Base-by-base conservation (phyloP, 2,888 invertebrate species). In the Aporophyla lueneburgensis region DNA sequence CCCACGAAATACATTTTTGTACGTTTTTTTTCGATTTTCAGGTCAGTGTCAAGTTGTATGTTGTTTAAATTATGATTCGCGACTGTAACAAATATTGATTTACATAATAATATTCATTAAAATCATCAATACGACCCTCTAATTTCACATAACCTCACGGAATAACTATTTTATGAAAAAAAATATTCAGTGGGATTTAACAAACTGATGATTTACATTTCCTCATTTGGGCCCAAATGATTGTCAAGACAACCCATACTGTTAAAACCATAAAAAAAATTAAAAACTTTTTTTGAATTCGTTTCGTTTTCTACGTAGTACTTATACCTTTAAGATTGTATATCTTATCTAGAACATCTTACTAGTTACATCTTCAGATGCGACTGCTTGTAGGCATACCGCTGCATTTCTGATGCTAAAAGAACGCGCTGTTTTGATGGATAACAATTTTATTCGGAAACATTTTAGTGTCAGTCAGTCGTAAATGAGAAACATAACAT, bases 381-480 rank as follows among this genome's bases (percentile, higher is more conserved):
- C 62, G 71, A 63, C 78, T 78, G 74, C 81, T 78, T 71, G 88
- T 88, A 88, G 89, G 90, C 89, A 89, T 88, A 88, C 89, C 89
- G 84, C 86, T 92, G 92, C 91, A 93, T 91, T 90, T 91, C 88
- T 89, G 88, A 92, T 90, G 92, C 90, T 90, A 88, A 90, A 91
- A 88, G 87, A 89, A 83, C 87, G 76, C 86, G 88, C 88, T 90
- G 92, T 94, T 95, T 95, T 95, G 94, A 95, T 92, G 93, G 94
- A 93, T 92, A 94, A 92, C 93, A 92, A 92, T 94, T 95, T 95
- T 94, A 95, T 95, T 93, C 89, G 91, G 91, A 86, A 91, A 91
- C 92, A 91, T 93, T 94, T 93, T 93, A 93, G 90, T 91, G 93
- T 90, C 92, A 93, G 93, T 89, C 91, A 90, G 90, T 91, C 93